Percentiles rank a stretch among this genome's conserved stretches.
Conservation (phyloP, 2,797 vertebrate genomes). For the Neosalanx taihuensis region DNA sequence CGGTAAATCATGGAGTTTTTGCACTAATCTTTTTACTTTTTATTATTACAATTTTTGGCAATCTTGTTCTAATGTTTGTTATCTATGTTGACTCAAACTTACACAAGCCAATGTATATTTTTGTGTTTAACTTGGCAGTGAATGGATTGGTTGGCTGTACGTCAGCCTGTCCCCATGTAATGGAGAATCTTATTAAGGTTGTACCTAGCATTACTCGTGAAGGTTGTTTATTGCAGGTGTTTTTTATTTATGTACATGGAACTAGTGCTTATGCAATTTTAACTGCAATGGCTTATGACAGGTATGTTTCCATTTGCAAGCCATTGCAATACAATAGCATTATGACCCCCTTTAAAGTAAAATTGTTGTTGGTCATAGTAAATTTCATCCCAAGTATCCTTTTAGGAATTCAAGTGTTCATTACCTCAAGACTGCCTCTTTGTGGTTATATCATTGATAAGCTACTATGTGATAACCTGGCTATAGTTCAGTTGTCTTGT, state of each 20-base stretch:
- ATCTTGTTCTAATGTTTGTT: slow-evolving; percentile 44
- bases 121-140: slow-evolving; percentile 54
- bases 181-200: slow-evolving; percentile 44
- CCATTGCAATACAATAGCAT: slow-evolving; percentile 62
- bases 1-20: slow-evolving; percentile 40
- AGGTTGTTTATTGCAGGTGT: slow-evolving; percentile 56
- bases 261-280: slow-evolving; percentile 50
- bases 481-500: slow-evolving; percentile 23
- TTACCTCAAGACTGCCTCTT: slow-evolving; percentile 22
- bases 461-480: slow-evolving; percentile 25
- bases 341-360: slow-evolving; percentile 51
- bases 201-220: slow-evolving; percentile 30
- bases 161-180: slow-evolving; percentile 50
- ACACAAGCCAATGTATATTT: slow-evolving; percentile 60
- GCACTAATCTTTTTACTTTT: slow-evolving; percentile 41
- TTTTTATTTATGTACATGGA: slow-evolving; percentile 51
- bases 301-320: slow-evolving; percentile 62
- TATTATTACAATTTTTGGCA: slow-evolving; percentile 42
- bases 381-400: slow-evolving; percentile 37
- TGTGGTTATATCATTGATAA: slow-evolving; percentile 21
- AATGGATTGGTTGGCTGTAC: slow-evolving; percentile 53
- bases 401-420: slow-evolving; percentile 13
- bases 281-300: slow-evolving; percentile 64
- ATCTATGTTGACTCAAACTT: slow-evolving; percentile 51
- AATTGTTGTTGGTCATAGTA: slow-evolving; percentile 34